Evolutionary conservation across 2,888 invertebrate genomes (phyloP), one percentile per base, ranked within the genome.

Genomic region (Acanthosepion lycidas): DNA sequence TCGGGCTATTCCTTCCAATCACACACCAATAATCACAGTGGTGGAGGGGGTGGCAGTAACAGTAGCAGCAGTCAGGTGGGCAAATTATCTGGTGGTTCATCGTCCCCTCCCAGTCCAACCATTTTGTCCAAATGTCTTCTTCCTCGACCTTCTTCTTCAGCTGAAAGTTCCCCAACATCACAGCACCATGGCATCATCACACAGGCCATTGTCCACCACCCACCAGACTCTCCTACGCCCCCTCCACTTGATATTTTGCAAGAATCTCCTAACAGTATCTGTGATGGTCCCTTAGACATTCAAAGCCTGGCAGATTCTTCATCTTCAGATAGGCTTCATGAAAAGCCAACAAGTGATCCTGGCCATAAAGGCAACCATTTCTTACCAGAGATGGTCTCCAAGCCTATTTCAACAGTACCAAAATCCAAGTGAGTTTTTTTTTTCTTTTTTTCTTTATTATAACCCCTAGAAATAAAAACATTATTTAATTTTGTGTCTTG

Each of bases 381-480:
- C 18, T 94, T 96, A 42, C 96, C 96, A 23, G 96, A 96, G 94
- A 96, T 96, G 55, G 96, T 96, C 53, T 95, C 96, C 28, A 95
- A 96, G 93, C 96, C 96, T 42, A 95, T 95, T 92, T 95, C 95
- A 26, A 94, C 95, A 93, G 94, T 96, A 23, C 95, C 96, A 94
- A 96, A 95, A 95, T 94, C 95, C n/a, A 95, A 95, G 96, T 96
- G 95, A 78, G 95, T 94, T 91, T 6, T 26, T 5, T 33, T 78
- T 33, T 78, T 33, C 59, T 26, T 5, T 33, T 78, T 33, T 78
- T 33, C 59, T 55, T 94, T 42, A 42, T 42, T 42, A 42, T 42
- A 42, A 42, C 42, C 42, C 2, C 42, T 42, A 42, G 3, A 42
- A 42, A 2, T 42, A 2, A 51, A 15, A 8, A 51, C 51, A 51